Conservation (phyloP, 2,888 invertebrate species). For the Himalopsyche kuldschensis region DNA sequence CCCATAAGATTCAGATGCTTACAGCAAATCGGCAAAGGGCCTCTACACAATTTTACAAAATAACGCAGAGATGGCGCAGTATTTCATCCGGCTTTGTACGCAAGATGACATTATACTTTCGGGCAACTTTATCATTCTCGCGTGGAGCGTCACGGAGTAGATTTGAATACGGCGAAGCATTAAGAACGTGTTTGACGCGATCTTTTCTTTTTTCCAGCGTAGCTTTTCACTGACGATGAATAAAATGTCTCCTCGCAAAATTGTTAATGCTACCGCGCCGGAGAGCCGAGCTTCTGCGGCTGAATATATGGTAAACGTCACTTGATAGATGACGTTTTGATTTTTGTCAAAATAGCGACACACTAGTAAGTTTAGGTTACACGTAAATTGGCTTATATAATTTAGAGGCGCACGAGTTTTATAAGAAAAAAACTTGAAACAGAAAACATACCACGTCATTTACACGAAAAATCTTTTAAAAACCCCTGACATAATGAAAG, state of each 20-base stretch:
- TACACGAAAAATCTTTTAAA: no score
- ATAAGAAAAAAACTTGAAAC: neutral
- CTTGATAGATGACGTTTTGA: neutral
- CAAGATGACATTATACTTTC: constrained; percentile 22
- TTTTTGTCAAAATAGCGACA: neutral
- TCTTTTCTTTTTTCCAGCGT: constrained; percentile 2
- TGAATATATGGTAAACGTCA: neutral
- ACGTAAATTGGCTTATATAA: neutral
- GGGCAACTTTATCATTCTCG: constrained; percentile 19
- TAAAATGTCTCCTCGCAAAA: constrained; percentile 2
- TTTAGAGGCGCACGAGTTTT: neutral
- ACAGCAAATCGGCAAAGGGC: neutral
- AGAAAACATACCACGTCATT: neutral
- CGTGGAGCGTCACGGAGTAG: constrained; percentile 6
- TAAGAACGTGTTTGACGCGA: constrained; percentile 4
- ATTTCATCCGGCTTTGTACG: constrained; percentile 18
- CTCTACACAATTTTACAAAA: neutral
- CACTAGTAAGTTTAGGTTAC: neutral
- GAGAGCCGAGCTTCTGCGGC: neutral
- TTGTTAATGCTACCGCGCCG: neutral
- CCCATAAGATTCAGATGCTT: neutral
- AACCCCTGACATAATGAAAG: no score
- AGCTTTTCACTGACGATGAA: constrained; percentile 12
- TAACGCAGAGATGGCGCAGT: constrained; percentile 10
- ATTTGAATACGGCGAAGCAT: constrained; percentile 16